phyloP scores from a whole-genome alignment of 2,888 invertebrate species.

The Therioaphis trifolii region DNA sequence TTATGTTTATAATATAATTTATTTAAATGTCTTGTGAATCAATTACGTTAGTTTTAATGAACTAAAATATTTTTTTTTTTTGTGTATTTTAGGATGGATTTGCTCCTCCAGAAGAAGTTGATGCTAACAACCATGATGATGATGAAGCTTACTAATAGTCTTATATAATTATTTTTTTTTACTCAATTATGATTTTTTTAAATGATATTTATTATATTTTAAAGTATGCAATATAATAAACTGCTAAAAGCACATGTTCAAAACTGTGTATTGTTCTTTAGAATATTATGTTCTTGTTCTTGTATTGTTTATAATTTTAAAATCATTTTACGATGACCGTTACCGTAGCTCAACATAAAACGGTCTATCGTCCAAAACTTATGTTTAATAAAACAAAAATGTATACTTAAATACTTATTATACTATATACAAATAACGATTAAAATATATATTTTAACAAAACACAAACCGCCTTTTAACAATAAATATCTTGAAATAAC shows the following conservation, averaged over 20 bases:
- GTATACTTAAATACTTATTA: conserved; percentile 16
- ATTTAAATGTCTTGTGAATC: too few relatives aligned
- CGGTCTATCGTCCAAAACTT: background rate
- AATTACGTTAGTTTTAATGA: too few relatives aligned
- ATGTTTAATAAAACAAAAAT: background rate
- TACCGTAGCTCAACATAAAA: conserved; percentile 45
- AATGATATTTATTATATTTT: conserved; percentile 61
- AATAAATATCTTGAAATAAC: background rate
- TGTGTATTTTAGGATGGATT: conserved; percentile 88
- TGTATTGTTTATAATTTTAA: conserved; percentile 28
- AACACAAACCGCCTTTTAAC: conserved; percentile 22
- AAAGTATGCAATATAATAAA: conserved; percentile 58
- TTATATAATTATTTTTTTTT: conserved; percentile 55
- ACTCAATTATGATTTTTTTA: conserved; percentile 60
- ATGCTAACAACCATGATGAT: conserved; percentile 67
- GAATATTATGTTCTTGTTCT: conserved; percentile 10
- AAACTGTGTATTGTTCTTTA: conserved; percentile 39
- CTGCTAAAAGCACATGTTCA: conserved; percentile 61
- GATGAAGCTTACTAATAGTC: conserved; percentile 63
- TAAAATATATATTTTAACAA: conserved; percentile 11
- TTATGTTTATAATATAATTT: too few relatives aligned
- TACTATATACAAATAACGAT: conserved; percentile 5
- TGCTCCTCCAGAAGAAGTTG: conserved; percentile 92
- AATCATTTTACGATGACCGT: conserved; percentile 4
- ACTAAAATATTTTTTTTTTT: background rate